Evolutionary conservation across 2,888 invertebrate species (phyloP).

Genomic region (Anarsia innoxiella): DNA sequence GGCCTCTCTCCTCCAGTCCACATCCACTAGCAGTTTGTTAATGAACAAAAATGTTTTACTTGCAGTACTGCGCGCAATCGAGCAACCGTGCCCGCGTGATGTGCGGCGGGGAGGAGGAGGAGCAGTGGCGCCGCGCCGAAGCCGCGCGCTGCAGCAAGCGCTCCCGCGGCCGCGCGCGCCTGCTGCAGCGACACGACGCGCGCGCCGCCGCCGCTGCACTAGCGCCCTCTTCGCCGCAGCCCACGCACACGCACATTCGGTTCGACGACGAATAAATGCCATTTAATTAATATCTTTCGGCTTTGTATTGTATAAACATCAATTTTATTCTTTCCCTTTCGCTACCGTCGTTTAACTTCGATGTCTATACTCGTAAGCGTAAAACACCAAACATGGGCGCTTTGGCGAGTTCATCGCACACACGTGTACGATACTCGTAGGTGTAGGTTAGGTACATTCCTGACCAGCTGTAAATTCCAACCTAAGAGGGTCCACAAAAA

Average conservation of each 20-base stretch:
- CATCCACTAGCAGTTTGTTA: neutral
- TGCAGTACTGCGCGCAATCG: constrained; percentile 45
- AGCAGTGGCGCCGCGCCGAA: constrained; percentile 87
- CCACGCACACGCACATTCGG: constrained; percentile 81
- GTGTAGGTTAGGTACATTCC: no score
- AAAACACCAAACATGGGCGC: no score
- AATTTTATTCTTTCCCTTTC: no score
- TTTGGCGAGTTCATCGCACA: no score
- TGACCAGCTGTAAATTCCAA: no score
- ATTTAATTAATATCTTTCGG: no score
- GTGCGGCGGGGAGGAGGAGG: constrained; percentile 79
- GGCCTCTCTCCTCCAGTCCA: neutral
- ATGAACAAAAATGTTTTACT: constrained; percentile 9
- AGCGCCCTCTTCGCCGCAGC: constrained; percentile 75
- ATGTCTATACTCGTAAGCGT: no score
- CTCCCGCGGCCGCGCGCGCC: constrained; percentile 48
- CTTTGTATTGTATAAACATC: no score
- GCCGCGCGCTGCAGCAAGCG: constrained; percentile 55
- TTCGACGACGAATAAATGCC: constrained; percentile 77
- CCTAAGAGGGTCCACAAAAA: no score
- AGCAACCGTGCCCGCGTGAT: constrained; percentile 45
- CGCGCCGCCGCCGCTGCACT: constrained; percentile 19
- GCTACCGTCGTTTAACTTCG: no score
- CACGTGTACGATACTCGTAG: no score
- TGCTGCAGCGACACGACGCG: constrained; percentile 39